Evolutionary conservation across 1,140 invertebrate genomes (phyloP), one percentile per base, ranked within the genome.

Genomic region (Hylaeus volcanicus): DNA sequence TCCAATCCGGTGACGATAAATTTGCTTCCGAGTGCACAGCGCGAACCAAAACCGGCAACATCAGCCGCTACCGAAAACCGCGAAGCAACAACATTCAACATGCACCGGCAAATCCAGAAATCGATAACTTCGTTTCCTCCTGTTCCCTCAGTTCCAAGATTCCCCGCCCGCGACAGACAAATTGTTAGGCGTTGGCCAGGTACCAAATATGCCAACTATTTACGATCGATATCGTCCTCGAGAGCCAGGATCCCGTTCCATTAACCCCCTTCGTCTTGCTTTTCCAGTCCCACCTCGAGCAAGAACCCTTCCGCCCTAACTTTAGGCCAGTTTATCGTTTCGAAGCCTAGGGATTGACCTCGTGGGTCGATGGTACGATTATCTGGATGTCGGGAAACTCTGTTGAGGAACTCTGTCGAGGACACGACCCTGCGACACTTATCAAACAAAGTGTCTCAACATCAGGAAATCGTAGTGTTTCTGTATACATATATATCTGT

Each of bases 71-170:
- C 58, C n/a, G n/a, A 60, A 60, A 8, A 60, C 58, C n/a, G 58
- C n/a, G 9, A n/a, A 60, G 58, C 58, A 60, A 60, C 58, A 60
- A 60, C 58, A 60, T 60, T 26, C 58, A 60, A 60, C 58, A 60
- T 5, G 58, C 58, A n/a, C n/a, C 58, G n/a, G 5, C 58, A 26
- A 60, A 37, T 60, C 58, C n/a, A 37, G 58, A 26, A 60, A 60
- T 60, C 58, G 37, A 60, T 60, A 60, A 60, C n/a, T 60, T 60
- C 58, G 8, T 60, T 60, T 60, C 58, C 55, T n/a, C 6, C n/a
- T 37, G 58, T 15, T 6, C n/a, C 58, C 26, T 8, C 5, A 2
- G 5, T 60, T 37, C 58, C 58, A 60, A 60, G 58, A 60, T 6
- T 8, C 5, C 58, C 58, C 45, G 0, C n/a, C n/a, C n/a, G 58